These are phyloP conservation scores for Mythimna albipuncta DNA, from an alignment of 2,888 invertebrate genomes.

Conservation along the genomic window DNA sequence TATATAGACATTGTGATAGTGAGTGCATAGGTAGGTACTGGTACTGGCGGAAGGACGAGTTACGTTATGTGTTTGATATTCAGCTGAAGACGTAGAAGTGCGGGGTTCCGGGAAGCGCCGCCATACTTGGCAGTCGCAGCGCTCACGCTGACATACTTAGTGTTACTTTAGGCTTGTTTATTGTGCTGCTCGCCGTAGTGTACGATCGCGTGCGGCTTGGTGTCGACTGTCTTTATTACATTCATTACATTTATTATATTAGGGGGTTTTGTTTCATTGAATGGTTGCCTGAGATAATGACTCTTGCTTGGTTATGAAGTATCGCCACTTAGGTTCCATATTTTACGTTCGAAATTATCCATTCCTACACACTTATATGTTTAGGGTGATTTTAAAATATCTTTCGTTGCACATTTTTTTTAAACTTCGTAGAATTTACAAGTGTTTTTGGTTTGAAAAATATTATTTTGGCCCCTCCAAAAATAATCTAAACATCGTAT, in stretches of 20 bases:
- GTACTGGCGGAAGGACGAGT: conserved; percentile 77
- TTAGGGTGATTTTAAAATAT: no score
- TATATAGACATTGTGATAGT: conserved; percentile 1
- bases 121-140: conserved; percentile 71
- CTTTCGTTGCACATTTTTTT: no score
- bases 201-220: conserved; percentile 33
- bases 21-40: conserved; percentile 41
- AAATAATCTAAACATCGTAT: no score
- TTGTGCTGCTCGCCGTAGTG: conserved; percentile 48
- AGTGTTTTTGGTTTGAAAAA: no score
- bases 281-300: background rate
- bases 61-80: conserved; percentile 82
- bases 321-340: no score
- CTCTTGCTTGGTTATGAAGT: background rate
- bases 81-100: conserved; percentile 72
- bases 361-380: no score
- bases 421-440: no score
- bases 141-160: conserved; percentile 69
- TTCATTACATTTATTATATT: conserved; percentile 4
- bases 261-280: no score
- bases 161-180: conserved; percentile 66
- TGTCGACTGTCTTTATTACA: conserved; percentile 25
- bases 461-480: no score
- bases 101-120: conserved; percentile 81
- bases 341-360: no score